phyloP scores from a whole-genome alignment of 2,113 vertebrate species.

The Sclerurus mexicanus region DNA sequence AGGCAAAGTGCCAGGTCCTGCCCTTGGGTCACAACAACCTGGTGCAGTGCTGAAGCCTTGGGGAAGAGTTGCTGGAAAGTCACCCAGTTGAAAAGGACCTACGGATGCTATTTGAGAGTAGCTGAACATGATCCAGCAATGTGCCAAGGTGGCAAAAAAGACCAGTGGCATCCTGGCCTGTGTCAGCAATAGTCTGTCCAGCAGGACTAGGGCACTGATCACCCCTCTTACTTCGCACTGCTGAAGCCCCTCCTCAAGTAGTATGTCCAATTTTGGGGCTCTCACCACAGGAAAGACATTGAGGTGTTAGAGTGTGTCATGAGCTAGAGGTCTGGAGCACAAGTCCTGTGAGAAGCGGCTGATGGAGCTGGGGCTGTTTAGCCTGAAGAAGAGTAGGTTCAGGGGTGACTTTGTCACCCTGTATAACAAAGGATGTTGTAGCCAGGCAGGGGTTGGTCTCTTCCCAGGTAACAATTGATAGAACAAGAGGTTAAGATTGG shows the following conservation, averaged over 20 bases:
- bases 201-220: not conserved
- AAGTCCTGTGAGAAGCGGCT: not conserved
- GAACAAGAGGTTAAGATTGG: not conserved
- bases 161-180: not conserved
- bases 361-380: not conserved
- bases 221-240: too few species aligned
- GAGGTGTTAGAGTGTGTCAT: not conserved
- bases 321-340: not conserved
- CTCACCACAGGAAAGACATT: not conserved
- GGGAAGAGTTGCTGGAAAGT: not conserved
- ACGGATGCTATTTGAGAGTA: not conserved
- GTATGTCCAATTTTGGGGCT: not conserved
- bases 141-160: not conserved
- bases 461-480: not conserved
- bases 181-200: not conserved
- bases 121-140: not conserved
- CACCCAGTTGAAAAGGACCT: not conserved
- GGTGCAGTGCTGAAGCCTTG: not conserved
- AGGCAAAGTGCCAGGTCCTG: not conserved
- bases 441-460: not conserved
- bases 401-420: not conserved
- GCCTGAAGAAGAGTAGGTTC: not conserved
- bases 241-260: not conserved
- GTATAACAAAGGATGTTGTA: not conserved
- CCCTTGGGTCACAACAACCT: not conserved